phyloP scores from a whole-genome alignment of 1,140 invertebrate species.

The Thaumetopoea pityocampa region DNA sequence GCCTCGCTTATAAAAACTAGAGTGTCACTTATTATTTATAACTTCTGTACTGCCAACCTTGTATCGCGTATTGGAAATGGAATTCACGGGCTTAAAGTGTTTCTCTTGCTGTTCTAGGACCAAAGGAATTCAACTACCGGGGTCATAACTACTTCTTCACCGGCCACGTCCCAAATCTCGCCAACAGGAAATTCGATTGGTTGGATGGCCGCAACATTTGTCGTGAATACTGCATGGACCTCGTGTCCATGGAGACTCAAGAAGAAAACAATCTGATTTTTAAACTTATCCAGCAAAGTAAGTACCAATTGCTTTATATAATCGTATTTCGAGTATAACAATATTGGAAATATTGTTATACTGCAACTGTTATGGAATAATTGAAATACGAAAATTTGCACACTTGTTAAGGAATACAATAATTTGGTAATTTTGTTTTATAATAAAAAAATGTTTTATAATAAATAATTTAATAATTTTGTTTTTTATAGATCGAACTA shows the following conservation, averaged over 20 bases:
- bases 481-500: too few relatives aligned
- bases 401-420: too few relatives aligned
- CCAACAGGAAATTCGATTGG: slow-evolving; percentile 90
- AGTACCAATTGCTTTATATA: slow-evolving; percentile 45
- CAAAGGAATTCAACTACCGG: slow-evolving; percentile 91
- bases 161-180: slow-evolving; percentile 86
- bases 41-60: not conserved
- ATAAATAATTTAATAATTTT: too few relatives aligned
- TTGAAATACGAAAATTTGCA: too few relatives aligned
- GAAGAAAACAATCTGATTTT: slow-evolving; percentile 93
- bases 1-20: slow-evolving; percentile 26
- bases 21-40: slow-evolving; percentile 36
- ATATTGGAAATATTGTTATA: not conserved
- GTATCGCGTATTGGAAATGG: too few relatives aligned
- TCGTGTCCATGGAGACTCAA: slow-evolving; percentile 90
- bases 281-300: slow-evolving; percentile 89
- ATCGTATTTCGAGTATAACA: not conserved
- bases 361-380: too few relatives aligned
- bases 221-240: slow-evolving; percentile 94
- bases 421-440: too few relatives aligned
- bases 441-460: too few relatives aligned
- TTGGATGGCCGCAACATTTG: slow-evolving; percentile 92
- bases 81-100: too few relatives aligned
- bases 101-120: too few relatives aligned
- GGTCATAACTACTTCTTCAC: slow-evolving; percentile 94